Base-by-base conservation (phyloP, 1,140 invertebrate species). In the Popillia japonica region DNA sequence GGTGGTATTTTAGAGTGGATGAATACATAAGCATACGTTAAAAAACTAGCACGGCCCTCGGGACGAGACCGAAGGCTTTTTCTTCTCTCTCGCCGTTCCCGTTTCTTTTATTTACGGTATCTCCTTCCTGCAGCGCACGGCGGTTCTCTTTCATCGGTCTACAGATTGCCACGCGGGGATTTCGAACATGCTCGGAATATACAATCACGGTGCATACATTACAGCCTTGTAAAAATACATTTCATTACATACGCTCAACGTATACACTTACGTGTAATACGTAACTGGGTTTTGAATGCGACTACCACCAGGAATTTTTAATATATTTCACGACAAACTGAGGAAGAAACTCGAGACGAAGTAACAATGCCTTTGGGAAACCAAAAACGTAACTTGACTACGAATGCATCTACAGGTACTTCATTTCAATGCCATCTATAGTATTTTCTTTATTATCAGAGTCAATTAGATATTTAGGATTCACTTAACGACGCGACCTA, bases 81-180 rank as follows among this genome's bases (percentile, higher is more conserved):
- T 55, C 2, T 55, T 55, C 48, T 55, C 17, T 17, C 48, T 55
- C 17, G 6, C 48, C 27, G 27, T 34, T 34, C 27, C 27, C 27
- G 27, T 34, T 34, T 55, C 17, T 17, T 17, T 55, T 17, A 6
- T 55, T 44, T 44, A 44, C 48, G 11, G 48, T 55, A 17, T 17
- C 7, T 55, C 17, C 48, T n/a, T 48, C 48, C 23, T 4, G 34
- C 64, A 22, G 61, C 8, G 64, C 23, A 22, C n/a, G 72, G 41
- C 41, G 48, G 44, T 23, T 42, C 75, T 76, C 75, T 76, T 76
- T 48, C 75, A 55, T 44, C 75, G 41, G 34, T 76, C 42, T 20
- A 48, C 42, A 55, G 75, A 76, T 76, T 76, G 75, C 75, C 75
- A 76, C 75, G 44, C 75, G 75, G 42, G 75, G 75, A 76, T 76